Conservation (phyloP, 2,113 vertebrate species). For the Cervus canadensis region DNA sequence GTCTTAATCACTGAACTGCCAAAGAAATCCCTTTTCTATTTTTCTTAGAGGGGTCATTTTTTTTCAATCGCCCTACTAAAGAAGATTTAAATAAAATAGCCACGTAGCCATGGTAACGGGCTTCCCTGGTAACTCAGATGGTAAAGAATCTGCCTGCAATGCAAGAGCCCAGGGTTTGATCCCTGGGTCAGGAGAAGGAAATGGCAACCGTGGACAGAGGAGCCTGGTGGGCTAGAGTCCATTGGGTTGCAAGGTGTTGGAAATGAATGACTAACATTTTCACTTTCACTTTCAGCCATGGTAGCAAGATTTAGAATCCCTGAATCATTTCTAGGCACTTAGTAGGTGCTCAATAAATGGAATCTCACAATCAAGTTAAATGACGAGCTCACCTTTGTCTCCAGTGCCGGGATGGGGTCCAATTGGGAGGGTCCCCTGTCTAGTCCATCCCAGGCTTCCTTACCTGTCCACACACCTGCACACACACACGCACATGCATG, state of each 20-base stretch:
- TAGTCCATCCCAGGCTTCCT: background rate
- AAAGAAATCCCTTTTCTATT: background rate
- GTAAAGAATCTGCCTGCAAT: background rate
- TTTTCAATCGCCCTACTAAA: background rate
- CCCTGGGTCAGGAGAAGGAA: background rate
- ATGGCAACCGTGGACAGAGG: background rate
- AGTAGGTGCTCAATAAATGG: background rate
- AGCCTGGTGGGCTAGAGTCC: background rate
- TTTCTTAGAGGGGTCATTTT: background rate
- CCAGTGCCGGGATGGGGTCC: background rate
- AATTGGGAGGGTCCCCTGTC: background rate
- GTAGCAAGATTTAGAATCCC: background rate
- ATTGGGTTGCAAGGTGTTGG: background rate
- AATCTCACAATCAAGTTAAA: background rate
- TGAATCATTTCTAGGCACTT: background rate
- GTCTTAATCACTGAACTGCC: background rate
- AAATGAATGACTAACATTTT: background rate
- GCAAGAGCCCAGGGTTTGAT: background rate
- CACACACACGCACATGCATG: fast-evolving
- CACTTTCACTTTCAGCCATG: background rate
- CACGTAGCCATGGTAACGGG: fast-evolving
- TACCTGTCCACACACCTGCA: background rate
- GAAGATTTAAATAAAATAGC: background rate
- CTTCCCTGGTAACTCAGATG: background rate
- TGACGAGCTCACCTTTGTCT: fast-evolving